A percentile compares a stretch with the other conserved stretches of the same genome.
These are phyloP conservation scores for Macrotus californicus DNA, from an alignment of 2,113 vertebrate species.

Conservation along the genomic window DNA sequence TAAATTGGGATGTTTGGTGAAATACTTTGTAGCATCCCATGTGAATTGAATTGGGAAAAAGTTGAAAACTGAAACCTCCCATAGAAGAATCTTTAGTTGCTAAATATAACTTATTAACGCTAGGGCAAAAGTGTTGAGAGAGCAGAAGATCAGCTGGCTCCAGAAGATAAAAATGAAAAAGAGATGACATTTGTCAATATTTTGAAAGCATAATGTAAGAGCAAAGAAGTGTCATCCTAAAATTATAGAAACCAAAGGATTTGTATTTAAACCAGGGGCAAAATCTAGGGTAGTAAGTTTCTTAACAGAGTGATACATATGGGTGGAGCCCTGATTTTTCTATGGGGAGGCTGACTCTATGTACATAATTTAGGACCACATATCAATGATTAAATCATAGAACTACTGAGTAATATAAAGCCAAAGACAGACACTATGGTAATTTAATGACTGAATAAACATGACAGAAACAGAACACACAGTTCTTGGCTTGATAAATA, in stretches of 20 bases:
- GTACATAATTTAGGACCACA: constrained; percentile 26
- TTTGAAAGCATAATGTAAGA: constrained; percentile 10
- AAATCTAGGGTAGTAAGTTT: background rate
- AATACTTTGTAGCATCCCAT: background rate
- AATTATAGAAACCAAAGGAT: background rate
- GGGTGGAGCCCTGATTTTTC: constrained; percentile 26
- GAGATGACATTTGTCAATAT: background rate
- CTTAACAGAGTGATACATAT: background rate
- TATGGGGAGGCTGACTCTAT: background rate
- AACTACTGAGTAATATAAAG: constrained; percentile 35
- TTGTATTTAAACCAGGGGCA: background rate
- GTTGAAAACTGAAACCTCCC: background rate
- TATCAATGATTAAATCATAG: constrained; percentile 44
- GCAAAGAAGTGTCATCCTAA: background rate
- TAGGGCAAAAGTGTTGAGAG: constrained; percentile 10
- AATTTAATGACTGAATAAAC: constrained; percentile 45
- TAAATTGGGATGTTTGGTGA: background rate
- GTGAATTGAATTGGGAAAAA: constrained; percentile 7
- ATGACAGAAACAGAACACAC: constrained; percentile 49
- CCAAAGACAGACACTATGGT: constrained; percentile 29
- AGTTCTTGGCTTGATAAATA: constrained; percentile 59
- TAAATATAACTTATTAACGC: background rate
- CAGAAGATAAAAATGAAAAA: constrained; percentile 11
- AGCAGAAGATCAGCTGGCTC: background rate
- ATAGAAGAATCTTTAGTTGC: background rate